These are phyloP conservation scores for Encarsia formosa DNA, from an alignment of 2,888 invertebrate species.

Conservation along the genomic window DNA sequence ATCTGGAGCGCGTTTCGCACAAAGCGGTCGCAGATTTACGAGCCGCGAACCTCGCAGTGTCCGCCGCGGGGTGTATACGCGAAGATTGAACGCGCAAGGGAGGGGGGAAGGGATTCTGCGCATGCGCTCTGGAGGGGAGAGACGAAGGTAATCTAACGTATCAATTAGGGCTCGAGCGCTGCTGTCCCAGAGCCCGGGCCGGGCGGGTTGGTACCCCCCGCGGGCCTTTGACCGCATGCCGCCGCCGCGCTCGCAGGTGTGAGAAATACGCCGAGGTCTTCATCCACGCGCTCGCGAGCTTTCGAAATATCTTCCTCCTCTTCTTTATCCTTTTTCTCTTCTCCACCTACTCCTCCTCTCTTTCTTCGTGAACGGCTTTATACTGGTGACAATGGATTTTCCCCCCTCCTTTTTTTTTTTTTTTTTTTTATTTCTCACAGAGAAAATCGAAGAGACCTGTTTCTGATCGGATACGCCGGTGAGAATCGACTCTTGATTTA, in stretches of 20 bases:
- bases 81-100: constrained; percentile 6
- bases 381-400: no score
- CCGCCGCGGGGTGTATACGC: no score
- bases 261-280: constrained; percentile 39
- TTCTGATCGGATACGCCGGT: no score
- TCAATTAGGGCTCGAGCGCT: constrained; percentile 52
- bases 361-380: no score
- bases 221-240: constrained; percentile 52
- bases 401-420: neutral
- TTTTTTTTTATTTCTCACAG: neutral
- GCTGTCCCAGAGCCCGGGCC: constrained; percentile 48
- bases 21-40: constrained; percentile 18
- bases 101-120: constrained; percentile 27
- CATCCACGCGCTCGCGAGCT: constrained; percentile 7
- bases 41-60: neutral
- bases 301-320: neutral
- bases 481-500: no score
- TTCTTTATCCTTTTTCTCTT: no score
- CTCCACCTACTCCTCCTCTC: neutral
- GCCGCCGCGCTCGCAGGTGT: constrained; percentile 44
- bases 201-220: constrained; percentile 52
- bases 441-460: no score
- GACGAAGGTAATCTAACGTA: constrained; percentile 50
- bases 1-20: constrained; percentile 1
- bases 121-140: constrained; percentile 30